Evolutionary conservation across 1,140 invertebrate genomes (phyloP).

Genomic region (Neotoxoptera formosana): DNA sequence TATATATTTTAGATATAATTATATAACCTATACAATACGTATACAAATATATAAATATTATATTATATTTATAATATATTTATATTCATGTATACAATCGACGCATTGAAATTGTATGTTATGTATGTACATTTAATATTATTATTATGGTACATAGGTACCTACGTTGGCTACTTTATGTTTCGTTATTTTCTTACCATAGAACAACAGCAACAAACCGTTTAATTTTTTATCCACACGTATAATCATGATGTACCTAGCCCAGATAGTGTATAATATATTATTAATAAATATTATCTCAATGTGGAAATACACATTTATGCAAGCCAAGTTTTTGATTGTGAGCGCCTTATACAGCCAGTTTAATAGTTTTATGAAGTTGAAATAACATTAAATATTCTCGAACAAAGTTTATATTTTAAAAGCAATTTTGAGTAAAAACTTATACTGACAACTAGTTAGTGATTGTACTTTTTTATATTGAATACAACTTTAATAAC

Average conservation of each 20-base stretch:
- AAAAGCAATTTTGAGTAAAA: not conserved
- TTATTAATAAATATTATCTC: not conserved
- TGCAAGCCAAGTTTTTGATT: not conserved
- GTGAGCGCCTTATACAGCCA: not conserved
- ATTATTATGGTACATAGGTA: not conserved
- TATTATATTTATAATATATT: too few species aligned
- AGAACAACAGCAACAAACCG: not conserved
- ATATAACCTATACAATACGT: too few species aligned
- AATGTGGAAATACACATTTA: not conserved
- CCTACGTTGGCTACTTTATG: too few species aligned
- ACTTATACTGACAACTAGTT: not conserved
- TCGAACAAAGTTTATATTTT: not conserved
- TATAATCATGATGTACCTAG: not conserved
- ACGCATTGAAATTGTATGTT: not conserved
- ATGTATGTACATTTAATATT: not conserved
- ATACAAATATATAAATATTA: too few species aligned
- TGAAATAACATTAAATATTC: conserved; percentile 6
- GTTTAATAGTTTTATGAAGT: not conserved
- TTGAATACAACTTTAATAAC: not conserved
- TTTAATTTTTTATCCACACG: not conserved
- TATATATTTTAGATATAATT: too few species aligned
- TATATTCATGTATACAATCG: too few species aligned
- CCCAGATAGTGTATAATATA: not conserved
- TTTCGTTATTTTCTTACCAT: too few species aligned
- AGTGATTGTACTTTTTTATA: not conserved